Base-by-base conservation (phyloP, 2,888 invertebrate species). In the Apoda limacodes region DNA sequence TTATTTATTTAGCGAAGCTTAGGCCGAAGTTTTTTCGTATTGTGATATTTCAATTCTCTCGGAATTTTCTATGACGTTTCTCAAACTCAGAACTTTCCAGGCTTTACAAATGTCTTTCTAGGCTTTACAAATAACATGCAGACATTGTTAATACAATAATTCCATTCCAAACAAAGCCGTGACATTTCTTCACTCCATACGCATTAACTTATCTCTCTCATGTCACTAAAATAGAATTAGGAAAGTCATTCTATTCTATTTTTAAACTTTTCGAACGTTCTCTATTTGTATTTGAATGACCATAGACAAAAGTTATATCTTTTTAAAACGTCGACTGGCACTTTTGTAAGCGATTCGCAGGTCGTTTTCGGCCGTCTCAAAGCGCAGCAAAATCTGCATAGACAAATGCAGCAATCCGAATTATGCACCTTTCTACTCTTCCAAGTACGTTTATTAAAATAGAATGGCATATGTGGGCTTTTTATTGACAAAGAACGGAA, bases 401-500 rank as follows among this genome's bases (percentile, higher is more conserved):
- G 43, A 34, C 78, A 80, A 15, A 60, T 39, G 37, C 62, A 58
- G 33, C 61, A 60, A 39, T 72, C 71, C 13, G 58, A 58, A 30
- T 42, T 53, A 38, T 78, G 78, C 70, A 59, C 68, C 72, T 64
- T 68, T 57, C 68, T 54, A 47, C 63, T 62, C 68, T 60, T 65
- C 50, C 40, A 42, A 30, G 49, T 51, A 50, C 60, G 60, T 52
- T 51, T 53, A 44, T 50, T 46, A 57, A 58, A 37, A 46, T 65
- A 63, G 71, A 61, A 72, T 71, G 71, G 65, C 80, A 80, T 78
- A 64, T 39, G 78, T 74, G 71, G 57, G 74, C 76, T 66, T 78
- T 78, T 72, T 17, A 17, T 17, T 6, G 17, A 27, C 9, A 9
- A 19, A n/a, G 7, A 11, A 27, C 22, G 26, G n/a, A 19, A 20